These are phyloP conservation scores for Yponomeuta cagnagella DNA, from an alignment of 2,888 invertebrate genomes.

Conservation along the genomic window DNA sequence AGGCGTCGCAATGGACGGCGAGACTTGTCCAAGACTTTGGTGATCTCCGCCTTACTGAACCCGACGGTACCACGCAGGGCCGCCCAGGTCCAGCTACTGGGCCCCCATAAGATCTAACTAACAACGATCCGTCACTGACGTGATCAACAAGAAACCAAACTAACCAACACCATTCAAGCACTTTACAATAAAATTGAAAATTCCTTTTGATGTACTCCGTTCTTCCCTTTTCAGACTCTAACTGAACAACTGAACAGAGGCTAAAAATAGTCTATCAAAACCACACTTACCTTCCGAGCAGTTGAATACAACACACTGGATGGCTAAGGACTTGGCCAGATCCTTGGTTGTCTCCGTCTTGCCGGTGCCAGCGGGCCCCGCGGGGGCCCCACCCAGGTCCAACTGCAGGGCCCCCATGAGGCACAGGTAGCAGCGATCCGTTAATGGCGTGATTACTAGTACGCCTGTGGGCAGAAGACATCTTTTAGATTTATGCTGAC, in stretches of 20 bases:
- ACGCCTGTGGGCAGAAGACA: constrained; percentile 61
- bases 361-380: constrained; percentile 90
- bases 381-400: constrained; percentile 91
- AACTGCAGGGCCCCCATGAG: constrained; percentile 93
- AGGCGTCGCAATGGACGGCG: constrained; percentile 93
- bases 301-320: constrained; percentile 94
- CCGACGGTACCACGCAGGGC: constrained; percentile 91
- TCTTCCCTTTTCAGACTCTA: no score
- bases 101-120: neutral
- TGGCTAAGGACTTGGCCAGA: constrained; percentile 89
- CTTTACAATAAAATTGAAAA: no score
- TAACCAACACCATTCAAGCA: no score
- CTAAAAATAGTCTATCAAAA: no score
- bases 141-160: neutral
- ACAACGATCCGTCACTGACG: neutral
- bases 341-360: constrained; percentile 95
- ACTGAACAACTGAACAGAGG: no score
- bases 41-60: constrained; percentile 94
- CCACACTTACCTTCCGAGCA: constrained; percentile 83
- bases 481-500: neutral
- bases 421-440: constrained; percentile 91
- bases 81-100: constrained; percentile 34
- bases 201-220: no score
- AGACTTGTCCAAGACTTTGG: constrained; percentile 91
- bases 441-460: constrained; percentile 91